Conservation (phyloP, 2,888 invertebrate genomes). For the Oscheius sp. region DNA sequence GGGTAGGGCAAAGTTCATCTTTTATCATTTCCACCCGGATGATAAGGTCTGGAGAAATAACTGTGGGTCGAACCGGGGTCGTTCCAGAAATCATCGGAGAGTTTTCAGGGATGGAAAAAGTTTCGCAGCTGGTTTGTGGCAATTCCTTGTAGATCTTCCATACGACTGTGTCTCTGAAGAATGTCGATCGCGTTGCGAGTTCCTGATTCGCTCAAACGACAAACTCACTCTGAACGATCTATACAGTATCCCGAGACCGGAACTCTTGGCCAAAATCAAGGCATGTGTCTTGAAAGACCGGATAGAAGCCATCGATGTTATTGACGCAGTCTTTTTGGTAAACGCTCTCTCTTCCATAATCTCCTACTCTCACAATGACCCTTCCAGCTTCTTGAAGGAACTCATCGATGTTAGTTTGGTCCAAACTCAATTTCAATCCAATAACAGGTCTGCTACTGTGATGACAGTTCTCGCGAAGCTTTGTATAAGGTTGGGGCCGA, state of each 20-base stretch:
- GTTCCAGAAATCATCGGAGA: not conserved
- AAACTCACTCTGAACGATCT: slow-evolving; percentile 49
- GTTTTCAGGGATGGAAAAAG: slow-evolving; percentile 47
- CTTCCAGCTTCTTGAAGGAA: slow-evolving; percentile 51
- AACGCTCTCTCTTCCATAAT: slow-evolving; percentile 55
- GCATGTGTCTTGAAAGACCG: slow-evolving; percentile 19
- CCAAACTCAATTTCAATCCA: not conserved
- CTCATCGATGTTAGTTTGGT: slow-evolving; percentile 51
- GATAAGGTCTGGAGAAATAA: not conserved
- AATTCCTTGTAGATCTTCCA: slow-evolving; percentile 71
- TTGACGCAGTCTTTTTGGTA: slow-evolving; percentile 59
- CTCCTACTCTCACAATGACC: slow-evolving; percentile 50
- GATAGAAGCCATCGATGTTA: slow-evolving; percentile 35
- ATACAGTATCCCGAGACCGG: slow-evolving; percentile 45
- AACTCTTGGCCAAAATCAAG: slow-evolving; percentile 40
- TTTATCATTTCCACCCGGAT: slow-evolving; percentile 9
- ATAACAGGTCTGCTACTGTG: slow-evolving; percentile 66
- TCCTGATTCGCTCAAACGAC: slow-evolving; percentile 54
- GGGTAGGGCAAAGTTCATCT: not conserved
- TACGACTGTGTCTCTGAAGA: slow-evolving; percentile 65
- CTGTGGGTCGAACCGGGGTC: not conserved
- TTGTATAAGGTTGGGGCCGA: slow-evolving; percentile 71
- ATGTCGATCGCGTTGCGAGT: slow-evolving; percentile 62
- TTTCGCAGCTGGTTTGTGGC: slow-evolving; percentile 65
- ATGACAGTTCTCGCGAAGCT: slow-evolving; percentile 58